A percentile compares a stretch with the other conserved stretches of the same genome.
Conservation (phyloP, 2,888 invertebrate genomes). For the Cephus rjabovi region DNA sequence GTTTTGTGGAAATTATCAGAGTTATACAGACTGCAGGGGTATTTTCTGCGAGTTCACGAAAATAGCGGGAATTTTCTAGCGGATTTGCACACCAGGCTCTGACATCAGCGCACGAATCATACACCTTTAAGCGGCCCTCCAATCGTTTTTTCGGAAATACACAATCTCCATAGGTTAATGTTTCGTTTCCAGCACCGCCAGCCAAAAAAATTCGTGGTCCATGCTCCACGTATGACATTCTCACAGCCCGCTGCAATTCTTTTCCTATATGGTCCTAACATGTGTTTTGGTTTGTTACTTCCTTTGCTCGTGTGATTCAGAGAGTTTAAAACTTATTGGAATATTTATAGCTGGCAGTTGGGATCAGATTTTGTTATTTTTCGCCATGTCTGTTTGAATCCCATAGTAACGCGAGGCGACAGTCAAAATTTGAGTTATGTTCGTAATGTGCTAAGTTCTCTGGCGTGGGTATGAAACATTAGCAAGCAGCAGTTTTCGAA, state of each 20-base stretch:
- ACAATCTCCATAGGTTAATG: slow-evolving; percentile 43
- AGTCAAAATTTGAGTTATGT: neutral
- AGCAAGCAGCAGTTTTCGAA: neutral
- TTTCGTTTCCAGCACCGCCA: slow-evolving; percentile 21
- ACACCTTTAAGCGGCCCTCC: slow-evolving; percentile 70
- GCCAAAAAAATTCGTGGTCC: slow-evolving; percentile 36
- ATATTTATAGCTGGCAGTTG: slow-evolving; percentile 14
- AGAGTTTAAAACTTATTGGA: slow-evolving; percentile 11
- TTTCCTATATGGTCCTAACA: neutral
- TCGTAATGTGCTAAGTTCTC: neutral
- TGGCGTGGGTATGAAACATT: neutral
- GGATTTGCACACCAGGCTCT: slow-evolving; percentile 71
- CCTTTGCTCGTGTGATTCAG: neutral
- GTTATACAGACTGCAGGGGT: slow-evolving; percentile 38
- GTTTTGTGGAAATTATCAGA: slow-evolving; percentile 4
- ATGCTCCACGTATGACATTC: slow-evolving; percentile 41
- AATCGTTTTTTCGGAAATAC: slow-evolving; percentile 64
- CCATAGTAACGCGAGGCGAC: slow-evolving; percentile 14
- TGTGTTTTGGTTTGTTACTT: neutral
- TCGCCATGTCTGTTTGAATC: slow-evolving; percentile 28
- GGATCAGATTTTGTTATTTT: slow-evolving; percentile 18
- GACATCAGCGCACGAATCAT: slow-evolving; percentile 69
- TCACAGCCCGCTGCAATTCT: neutral
- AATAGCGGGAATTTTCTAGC: slow-evolving; percentile 53
- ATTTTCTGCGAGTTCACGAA: slow-evolving; percentile 54